Base-by-base conservation (phyloP, 2,888 invertebrate genomes). In the Monopis laevigella region DNA sequence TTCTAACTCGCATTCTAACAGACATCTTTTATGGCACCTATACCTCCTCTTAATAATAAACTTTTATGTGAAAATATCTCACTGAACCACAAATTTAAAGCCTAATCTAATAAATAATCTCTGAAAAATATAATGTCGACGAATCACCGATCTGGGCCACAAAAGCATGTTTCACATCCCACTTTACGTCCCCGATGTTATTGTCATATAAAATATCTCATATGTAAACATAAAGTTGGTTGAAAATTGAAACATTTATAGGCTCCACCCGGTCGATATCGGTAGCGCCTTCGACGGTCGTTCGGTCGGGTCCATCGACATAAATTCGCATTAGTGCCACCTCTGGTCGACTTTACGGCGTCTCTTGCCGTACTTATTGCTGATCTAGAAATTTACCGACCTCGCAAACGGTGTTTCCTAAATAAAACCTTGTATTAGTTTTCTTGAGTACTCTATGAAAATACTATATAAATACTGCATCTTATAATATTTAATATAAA, bases 281-380 rank as follows among this genome's bases (percentile, higher is more conserved):
- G 62, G 53, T 27, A n/a, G 56, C 56, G 55, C 57, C 55, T 55
- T 49, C 51, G 56, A 6, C 39, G 26, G 27, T 26, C 26, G 39
- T 16, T 36, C 21, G 36, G 36, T 36, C 55, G 53, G 62, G 72
- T 71, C 69, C 70, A 62, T 69, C 62, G 75, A 75, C 74, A 73
- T 78, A 77, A 78, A 80, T 77, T 69, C 66, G 73, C 62, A 78
- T 80, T 77, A 78, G 67, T 72, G 78, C 73, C 77, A 72, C 66
- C 73, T 73, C 67, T 66, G 69, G 72, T 70, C 77, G 73, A 70
- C 71, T 78, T 77, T 77, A 74, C 75, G 73, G 65, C 62, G 67
- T 63, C 65, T 65, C 65, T 62, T 56, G 52, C 59, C 59, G 63
- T 67, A 69, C 73, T 74, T 74, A 75, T 69, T 70, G 69, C 64